A percentile compares a stretch with the other conserved stretches of the same genome.
Evolutionary conservation across 2,797 vertebrate species (phyloP).

Genomic region (Neoniphon sammara): DNA sequence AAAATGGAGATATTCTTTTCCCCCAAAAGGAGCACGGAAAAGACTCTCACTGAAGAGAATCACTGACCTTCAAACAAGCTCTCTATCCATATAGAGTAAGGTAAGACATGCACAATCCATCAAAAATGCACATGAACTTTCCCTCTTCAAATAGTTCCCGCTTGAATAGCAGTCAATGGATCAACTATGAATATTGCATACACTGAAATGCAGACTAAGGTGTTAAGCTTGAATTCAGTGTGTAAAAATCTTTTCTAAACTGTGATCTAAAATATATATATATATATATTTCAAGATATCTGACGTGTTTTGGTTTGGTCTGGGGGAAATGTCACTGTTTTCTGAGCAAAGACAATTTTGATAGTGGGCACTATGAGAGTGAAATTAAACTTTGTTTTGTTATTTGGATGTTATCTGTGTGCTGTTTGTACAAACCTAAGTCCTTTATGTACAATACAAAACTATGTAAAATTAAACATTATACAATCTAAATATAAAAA

Average conservation of each 20-base stretch:
- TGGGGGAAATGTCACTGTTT: slow-evolving; percentile 3
- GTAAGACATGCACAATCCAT: slow-evolving; percentile 83
- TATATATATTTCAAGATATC: slow-evolving; percentile 42
- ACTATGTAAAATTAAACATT: slow-evolving; percentile 1
- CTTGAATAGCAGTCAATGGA: slow-evolving; percentile 82
- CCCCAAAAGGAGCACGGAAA: slow-evolving; percentile 66
- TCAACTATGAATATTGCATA: slow-evolving; percentile 85
- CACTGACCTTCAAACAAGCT: slow-evolving; percentile 85
- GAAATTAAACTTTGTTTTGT: neutral
- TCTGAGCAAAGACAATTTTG: neutral
- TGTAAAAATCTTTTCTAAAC: slow-evolving; percentile 44
- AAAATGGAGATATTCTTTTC: slow-evolving; percentile 71
- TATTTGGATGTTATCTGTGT: neutral
- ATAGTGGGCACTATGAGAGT: neutral
- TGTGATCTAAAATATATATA: slow-evolving; percentile 54
- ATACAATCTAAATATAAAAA: neutral
- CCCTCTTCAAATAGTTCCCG: slow-evolving; percentile 83
- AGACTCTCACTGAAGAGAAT: slow-evolving; percentile 80
- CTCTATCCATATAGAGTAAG: slow-evolving; percentile 82
- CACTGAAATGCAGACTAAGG: slow-evolving; percentile 67
- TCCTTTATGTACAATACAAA: no score
- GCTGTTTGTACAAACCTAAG: neutral
- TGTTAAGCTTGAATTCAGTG: slow-evolving; percentile 72
- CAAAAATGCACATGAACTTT: slow-evolving; percentile 86
- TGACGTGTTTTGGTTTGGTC: neutral